These are phyloP conservation scores for Phragmatobia fuliginosa DNA, from an alignment of 2,888 invertebrate species.

Conservation along the genomic window DNA sequence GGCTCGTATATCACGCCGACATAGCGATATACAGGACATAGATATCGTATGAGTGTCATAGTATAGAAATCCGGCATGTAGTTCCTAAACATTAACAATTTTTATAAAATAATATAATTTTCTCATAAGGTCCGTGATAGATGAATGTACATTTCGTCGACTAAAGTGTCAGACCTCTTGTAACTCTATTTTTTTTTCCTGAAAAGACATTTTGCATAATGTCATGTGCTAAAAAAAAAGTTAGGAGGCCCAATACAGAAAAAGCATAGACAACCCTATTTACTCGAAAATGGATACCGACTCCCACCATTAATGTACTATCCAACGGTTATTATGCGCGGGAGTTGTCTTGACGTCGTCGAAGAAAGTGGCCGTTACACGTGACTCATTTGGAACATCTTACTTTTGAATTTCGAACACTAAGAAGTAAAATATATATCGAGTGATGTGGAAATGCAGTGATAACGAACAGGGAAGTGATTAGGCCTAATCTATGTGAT, in stretches of 20 bases:
- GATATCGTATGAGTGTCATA: neutral
- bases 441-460: slow-evolving; percentile 27
- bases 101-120: neutral
- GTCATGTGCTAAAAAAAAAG: too few relatives aligned
- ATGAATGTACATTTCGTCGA: too few relatives aligned
- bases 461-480: slow-evolving; percentile 33
- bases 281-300: neutral
- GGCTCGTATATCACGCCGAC: neutral
- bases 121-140: neutral
- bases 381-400: neutral
- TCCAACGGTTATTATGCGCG: slow-evolving; percentile 59
- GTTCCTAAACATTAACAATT: neutral
- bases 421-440: slow-evolving; percentile 20
- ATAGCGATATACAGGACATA: neutral
- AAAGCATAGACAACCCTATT: neutral
- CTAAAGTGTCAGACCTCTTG: too few relatives aligned
- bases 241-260: too few relatives aligned
- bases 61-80: neutral
- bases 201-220: too few relatives aligned
- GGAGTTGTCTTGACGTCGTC: slow-evolving; percentile 64
- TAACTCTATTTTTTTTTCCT: too few relatives aligned
- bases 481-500: slow-evolving; percentile 20
- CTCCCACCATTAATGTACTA: slow-evolving; percentile 68
- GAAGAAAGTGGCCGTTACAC: slow-evolving; percentile 69
- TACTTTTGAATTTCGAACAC: slow-evolving; percentile 22